Evolutionary conservation across 1,140 invertebrate genomes (phyloP), one percentile per base, ranked within the genome.

Genomic region (Formica selysi): DNA sequence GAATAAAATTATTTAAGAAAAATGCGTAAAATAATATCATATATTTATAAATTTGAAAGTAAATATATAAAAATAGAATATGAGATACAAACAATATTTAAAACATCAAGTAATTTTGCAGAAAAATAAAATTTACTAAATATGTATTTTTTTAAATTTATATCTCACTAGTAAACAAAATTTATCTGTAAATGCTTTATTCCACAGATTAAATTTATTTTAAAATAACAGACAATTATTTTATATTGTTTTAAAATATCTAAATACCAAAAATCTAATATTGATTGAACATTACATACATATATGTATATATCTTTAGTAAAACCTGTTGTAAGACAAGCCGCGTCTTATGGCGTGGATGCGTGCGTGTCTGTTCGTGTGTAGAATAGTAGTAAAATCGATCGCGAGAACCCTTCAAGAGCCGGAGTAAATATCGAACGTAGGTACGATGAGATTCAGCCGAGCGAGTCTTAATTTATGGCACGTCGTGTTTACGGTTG

Each of bases 381-480:
- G 26, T 71, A 44, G 16, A 68, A 26, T 81, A 59, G 38, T 48
- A 22, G 22, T 22, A 73, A 83, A 73, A 73, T 61, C 68, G 54
- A 83, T 71, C 54, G 68, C 68, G 22, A 44, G 13, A 73, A 54
- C 16, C 48, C 36, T 54, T 32, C 48, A 29, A 73, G 48, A 83
- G 54, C n/a, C 68, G 13, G 22, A 71, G 26, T 73, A 54, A 80
- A 80, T 73, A 71, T 83, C 79, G 38, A 38, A 83, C 26, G 36
- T 7, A 32, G 32, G 32, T 32, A 61, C 67, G 67, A 71, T 26
- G 41, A 61, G 79, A 83, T 83, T 48, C 68, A 59, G 16, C 38
- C 13, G 26, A 32, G 48, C 67, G 19, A 74, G 68, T 83, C 41
- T 70, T 83, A 83, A 83, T 83, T 73, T 83, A 83, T 36, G 79